phyloP scores from a whole-genome alignment of 1,140 invertebrate species.

The Cyclina sinensis region DNA sequence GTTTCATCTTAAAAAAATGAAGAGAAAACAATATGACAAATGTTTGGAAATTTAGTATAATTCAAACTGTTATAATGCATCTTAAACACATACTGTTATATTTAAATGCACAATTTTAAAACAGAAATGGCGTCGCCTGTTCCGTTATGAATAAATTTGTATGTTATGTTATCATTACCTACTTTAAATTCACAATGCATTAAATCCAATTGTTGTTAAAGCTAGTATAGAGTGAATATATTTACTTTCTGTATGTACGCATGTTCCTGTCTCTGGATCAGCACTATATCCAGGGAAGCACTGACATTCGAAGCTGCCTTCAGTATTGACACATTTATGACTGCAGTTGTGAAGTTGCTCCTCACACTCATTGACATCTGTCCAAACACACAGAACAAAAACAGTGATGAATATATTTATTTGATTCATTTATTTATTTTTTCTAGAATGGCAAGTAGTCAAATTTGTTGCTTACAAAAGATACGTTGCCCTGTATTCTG shows the following conservation, averaged over 20 bases:
- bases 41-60: too few species aligned
- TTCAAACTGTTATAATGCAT: too few species aligned
- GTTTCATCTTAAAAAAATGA: not conserved
- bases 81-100: not conserved
- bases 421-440: too few species aligned
- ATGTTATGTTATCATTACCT: too few species aligned
- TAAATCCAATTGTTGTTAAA: not conserved
- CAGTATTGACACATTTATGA: not conserved
- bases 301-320: not conserved
- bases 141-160: not conserved
- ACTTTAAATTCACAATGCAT: not conserved
- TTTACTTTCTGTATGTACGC: not conserved
- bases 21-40: not conserved
- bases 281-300: not conserved
- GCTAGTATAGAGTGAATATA: not conserved
- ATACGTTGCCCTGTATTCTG: too few species aligned
- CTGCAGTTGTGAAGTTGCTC: not conserved
- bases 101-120: not conserved
- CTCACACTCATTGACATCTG: slow-evolving; percentile 20
- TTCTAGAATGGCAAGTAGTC: too few species aligned
- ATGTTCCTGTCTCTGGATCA: not conserved
- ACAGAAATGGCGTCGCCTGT: not conserved
- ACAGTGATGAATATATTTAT: too few species aligned
- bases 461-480: too few species aligned
- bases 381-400: too few species aligned